Evolutionary conservation across 2,797 vertebrate species (phyloP), one percentile per base, ranked within the genome.

Genomic region (Pangasius mekongensis): DNA sequence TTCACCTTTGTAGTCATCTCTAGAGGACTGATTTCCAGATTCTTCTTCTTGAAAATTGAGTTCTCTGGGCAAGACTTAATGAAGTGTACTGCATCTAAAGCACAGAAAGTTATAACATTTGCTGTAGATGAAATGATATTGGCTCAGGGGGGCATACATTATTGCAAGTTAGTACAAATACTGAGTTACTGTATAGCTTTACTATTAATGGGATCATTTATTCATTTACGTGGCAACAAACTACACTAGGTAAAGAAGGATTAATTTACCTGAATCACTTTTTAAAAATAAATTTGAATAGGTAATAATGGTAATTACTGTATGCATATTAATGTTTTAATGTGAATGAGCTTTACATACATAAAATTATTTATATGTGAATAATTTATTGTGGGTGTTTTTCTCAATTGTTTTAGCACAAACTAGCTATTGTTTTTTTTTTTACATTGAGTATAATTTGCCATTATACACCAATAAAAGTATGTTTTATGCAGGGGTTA

Each of bases 11-110:
- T 36, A 33, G 96, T 92, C 67, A 58, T 64, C 83, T 95, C 95
- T n/a, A 97, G 95, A 64, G 82, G 80, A 60, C 86, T 83, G 64
- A 94, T 89, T 39, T 91, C 88, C 3, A 96, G 87, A 3, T 60
- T 22, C 43, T 93, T 94, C 9, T 3, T 92, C 5, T 36, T 92
- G 85, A 96, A 94, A 0, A 84, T 89, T 84, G 27, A 89, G 90
- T 94, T 95, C 76, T 86, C 36, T 73, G 91, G 87, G 82, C 94
- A 93, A 62, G n/a, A 90, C 36, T 9, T 27, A 77, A 95, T 14
- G 18, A 97, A 97, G 27, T 93, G 1, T 0, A 33, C 33, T 64
- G 88, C 91, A 89, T 93, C 96, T 97, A 93, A 89, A 6, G 87
- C 24, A 88, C 0, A 73, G 47, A 91, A 16, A 54, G 52, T 89